Evolutionary conservation across 2,113 vertebrate species (phyloP).

Genomic region (Mionectes macconnelli): DNA sequence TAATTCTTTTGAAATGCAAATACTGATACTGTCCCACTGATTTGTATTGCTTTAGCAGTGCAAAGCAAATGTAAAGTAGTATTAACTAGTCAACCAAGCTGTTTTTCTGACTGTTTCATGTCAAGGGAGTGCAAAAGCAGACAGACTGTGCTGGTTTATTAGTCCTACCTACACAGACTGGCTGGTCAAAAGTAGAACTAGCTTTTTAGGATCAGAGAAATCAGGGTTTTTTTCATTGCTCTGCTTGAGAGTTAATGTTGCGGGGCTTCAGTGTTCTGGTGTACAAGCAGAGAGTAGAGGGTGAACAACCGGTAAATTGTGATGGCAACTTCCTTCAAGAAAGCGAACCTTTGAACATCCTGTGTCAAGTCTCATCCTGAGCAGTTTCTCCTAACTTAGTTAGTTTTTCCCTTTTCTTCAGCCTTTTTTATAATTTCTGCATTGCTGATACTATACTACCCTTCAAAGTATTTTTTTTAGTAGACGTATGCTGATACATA

Average conservation of each 20-base stretch:
- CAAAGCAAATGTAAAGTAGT: neutral
- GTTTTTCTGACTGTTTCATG: neutral
- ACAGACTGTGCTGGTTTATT: neutral
- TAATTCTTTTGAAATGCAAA: neutral
- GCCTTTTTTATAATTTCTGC: neutral
- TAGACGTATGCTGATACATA: neutral
- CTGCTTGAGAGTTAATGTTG: neutral
- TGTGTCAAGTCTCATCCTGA: neutral
- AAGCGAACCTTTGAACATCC: neutral
- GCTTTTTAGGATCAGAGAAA: neutral
- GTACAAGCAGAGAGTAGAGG: neutral
- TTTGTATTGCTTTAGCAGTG: neutral
- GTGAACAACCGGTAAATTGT: neutral
- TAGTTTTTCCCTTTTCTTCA: neutral
- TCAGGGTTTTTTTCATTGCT: neutral
- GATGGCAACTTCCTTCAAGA: neutral
- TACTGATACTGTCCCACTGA: neutral
- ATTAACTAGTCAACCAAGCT: neutral
- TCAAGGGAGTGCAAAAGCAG: neutral
- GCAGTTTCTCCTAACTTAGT: neutral
- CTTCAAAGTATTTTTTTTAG: conserved; percentile 2
- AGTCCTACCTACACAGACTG: neutral
- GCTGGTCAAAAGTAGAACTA: neutral
- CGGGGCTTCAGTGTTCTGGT: neutral
- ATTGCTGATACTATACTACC: neutral